Base-by-base conservation (phyloP, 1,140 invertebrate species). In the Nasonia vitripennis region DNA sequence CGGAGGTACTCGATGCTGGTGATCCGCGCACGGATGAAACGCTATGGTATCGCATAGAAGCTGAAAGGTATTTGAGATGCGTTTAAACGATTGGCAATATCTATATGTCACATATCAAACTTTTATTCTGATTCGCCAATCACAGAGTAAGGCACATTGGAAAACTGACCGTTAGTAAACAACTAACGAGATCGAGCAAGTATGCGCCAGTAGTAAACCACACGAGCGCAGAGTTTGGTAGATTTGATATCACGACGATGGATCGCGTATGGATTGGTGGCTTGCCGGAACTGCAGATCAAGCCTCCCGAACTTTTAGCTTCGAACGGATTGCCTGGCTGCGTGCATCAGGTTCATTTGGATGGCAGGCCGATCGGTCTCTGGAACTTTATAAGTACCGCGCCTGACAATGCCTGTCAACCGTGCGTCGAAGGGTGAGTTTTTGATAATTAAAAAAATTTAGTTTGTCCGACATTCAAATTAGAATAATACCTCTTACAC, bases 371-470 rank as follows among this genome's bases (percentile, higher is more conserved):
- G 0, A 93, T 99, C 73, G 98, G 98, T 0, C 93, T 99, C 0
- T 99, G 97, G 97, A 97, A 98, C 92, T 99, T 98, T 90, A 85
- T 93, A 1, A 93, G 94, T 48, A 94, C 95, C 84, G 91, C 94
- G 41, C 91, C 93, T n/a, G 94, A 95, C 87, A 94, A 94, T 84
- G 95, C 95, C 10, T 99, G 98, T 89, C 94, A 93, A 73, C 96
- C 96, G 20, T 97, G 97, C 87, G 95, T 95, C 14, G 95, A 96
- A 92, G 96, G 96, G 95, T 96, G 93, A 92, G 68, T 14, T 48
- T 31, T 55, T 37, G 0, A 45, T 31, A 3, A 48, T n/a, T 51
- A 31, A 31, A 55, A 14, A 41, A 17, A 62, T 68, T 4, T 48
- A 11, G 27, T 83, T 68, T 17, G 0, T 71, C 5, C 34, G 20